Evolutionary conservation across 2,113 vertebrate species (phyloP), one percentile per base, ranked within the genome.

Genomic region (Delphinapterus leucas): DNA sequence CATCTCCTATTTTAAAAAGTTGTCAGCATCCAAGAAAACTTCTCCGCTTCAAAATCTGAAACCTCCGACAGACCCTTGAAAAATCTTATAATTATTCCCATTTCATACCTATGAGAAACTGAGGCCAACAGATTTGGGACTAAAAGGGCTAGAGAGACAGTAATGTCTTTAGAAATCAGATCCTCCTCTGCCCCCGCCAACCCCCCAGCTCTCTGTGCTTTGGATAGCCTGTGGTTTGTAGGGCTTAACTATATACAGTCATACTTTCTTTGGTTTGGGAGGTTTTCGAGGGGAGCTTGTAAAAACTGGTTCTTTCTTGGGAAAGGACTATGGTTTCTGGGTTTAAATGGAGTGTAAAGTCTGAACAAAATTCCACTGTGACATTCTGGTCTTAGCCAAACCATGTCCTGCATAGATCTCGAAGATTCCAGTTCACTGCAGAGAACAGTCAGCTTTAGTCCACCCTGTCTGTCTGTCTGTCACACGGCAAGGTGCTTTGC

Each of bases 291-390:
- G 11, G 17, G 18, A 91, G 23, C 65, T 63, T 63, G 41, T 23
- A 93, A 94, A 97, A 93, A 63, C n/a, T 9, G 8, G 11, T 53
- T 96, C 36, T 82, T 87, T 94, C 61, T 74, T 79, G 55, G 49
- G 74, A 65, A 38, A 93, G 61, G 47, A 86, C 28, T 26, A 36
- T 14, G 33, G 65, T 71, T 88, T 96, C 89, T 60, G 77, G 77
- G 73, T 86, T 76, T 88, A 88, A 95, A 53, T 44, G 65, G 80
- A 93, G 41, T 82, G n/a, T n/a, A 8, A 96, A 73, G 49, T 47
- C 84, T 82, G 90, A 94, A 76, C 41, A 90, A 70, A 76, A 96
- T 21, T 94, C 79, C 74, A 84, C 0, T 6, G n/a, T 31, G 88
- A 76, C 55, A 55, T 41, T 82, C 36, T 2, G 4, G 49, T 84